Percentiles rank a stretch among this genome's conserved stretches.
Evolutionary conservation across 92 coral and sea anemone species (phyloP).

Genomic region (Siderastrea siderea): DNA sequence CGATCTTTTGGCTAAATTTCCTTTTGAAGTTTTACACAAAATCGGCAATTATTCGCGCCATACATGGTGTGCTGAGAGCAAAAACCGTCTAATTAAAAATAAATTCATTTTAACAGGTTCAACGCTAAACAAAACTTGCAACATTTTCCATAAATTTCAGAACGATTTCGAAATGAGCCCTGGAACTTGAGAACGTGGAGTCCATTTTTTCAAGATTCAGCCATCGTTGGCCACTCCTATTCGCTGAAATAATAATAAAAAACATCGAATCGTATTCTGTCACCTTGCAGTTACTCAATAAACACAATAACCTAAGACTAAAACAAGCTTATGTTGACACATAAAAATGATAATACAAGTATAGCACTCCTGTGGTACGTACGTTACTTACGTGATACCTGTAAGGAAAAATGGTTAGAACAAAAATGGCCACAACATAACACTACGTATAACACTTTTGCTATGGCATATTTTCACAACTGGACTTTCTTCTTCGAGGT

Average conservation of each 20-base stretch:
- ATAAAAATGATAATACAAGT: constrained; percentile 7
- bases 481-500: not conserved
- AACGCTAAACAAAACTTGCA: not conserved
- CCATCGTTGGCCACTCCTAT: too few relatives aligned
- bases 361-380: constrained; percentile 53
- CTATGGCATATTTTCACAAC: not conserved
- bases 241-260: too few relatives aligned
- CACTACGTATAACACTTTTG: constrained; percentile 15
- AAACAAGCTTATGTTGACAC: not conserved
- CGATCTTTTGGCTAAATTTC: too few relatives aligned
- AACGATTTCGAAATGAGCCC: too few relatives aligned
- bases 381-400: constrained; percentile 56
- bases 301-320: not conserved
- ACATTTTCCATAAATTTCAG: not conserved
- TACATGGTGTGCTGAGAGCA: too few relatives aligned
- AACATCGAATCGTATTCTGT: not conserved
- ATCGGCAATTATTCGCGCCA: too few relatives aligned
- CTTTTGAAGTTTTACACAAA: too few relatives aligned
- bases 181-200: too few relatives aligned
- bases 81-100: too few relatives aligned
- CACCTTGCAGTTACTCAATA: constrained; percentile 17
- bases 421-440: constrained; percentile 29
- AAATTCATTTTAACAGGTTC: not conserved
- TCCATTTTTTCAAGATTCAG: too few relatives aligned
- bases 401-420: constrained; percentile 22